Evolutionary conservation across 2,113 vertebrate species (phyloP).

Genomic region (Mola mola): DNA sequence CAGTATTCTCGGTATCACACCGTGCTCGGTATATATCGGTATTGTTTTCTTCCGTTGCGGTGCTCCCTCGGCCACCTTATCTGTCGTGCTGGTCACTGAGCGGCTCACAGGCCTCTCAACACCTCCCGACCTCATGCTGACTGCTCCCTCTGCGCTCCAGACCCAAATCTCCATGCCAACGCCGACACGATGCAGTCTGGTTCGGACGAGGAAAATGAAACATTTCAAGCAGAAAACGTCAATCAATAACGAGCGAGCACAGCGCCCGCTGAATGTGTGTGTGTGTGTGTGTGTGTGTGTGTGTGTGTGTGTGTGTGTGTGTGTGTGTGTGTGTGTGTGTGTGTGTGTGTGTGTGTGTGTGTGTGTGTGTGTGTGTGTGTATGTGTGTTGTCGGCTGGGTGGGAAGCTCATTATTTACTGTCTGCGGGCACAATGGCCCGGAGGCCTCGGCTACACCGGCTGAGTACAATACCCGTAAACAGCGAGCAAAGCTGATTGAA

Average conservation of each 20-base stretch:
- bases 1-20: no score
- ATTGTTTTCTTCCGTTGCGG: background rate
- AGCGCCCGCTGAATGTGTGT: background rate
- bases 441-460: slow-evolving; percentile 78
- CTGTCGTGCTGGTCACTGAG: slow-evolving; percentile 40
- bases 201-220: slow-evolving; percentile 28
- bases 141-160: slow-evolving; percentile 55
- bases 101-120: slow-evolving; percentile 41
- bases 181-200: slow-evolving; percentile 72
- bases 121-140: slow-evolving; percentile 80
- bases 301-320: slow-evolving; percentile 37
- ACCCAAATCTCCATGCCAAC: slow-evolving; percentile 84
- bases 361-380: slow-evolving; percentile 80
- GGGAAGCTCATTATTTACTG: slow-evolving; percentile 95
- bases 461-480: slow-evolving; percentile 85
- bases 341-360: slow-evolving; percentile 14
- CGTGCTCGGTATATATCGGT: no score
- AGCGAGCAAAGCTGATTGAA: slow-evolving; percentile 86
- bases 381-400: slow-evolving; percentile 70
- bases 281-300: slow-evolving; percentile 67
- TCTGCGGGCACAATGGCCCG: slow-evolving; percentile 86
- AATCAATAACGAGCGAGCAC: slow-evolving; percentile 62
- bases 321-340: slow-evolving; percentile 63
- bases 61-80: background rate
- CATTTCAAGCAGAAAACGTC: slow-evolving; percentile 71